Percentiles rank a stretch among this genome's conserved stretches.
Conservation (phyloP, 2,888 invertebrate genomes). For the Ichneumon xanthorius region DNA sequence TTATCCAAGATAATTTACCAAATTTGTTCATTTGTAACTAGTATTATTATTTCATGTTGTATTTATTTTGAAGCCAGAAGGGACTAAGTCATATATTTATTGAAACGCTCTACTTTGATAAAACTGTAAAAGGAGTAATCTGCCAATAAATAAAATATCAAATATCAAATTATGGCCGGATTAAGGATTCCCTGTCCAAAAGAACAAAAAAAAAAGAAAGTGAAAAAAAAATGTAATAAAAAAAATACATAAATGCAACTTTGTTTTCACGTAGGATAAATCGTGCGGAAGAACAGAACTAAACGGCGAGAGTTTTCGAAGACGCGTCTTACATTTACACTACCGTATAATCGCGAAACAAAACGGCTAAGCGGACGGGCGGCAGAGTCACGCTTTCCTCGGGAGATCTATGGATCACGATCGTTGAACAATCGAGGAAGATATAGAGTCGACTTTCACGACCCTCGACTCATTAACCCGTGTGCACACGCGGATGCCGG, state of each 20-base stretch:
- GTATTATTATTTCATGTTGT: no score
- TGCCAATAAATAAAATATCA: no score
- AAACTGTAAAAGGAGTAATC: no score
- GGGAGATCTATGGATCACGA: constrained; percentile 58
- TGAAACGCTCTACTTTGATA: no score
- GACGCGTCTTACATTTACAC: not conserved
- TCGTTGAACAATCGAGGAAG: constrained; percentile 43
- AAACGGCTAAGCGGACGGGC: not conserved
- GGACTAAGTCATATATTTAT: no score
- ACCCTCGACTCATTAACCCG: constrained; percentile 50
- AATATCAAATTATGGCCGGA: no score
- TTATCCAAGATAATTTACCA: no score
- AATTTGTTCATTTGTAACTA: no score
- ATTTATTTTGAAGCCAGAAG: no score
- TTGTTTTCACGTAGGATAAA: not conserved
- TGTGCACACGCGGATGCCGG: constrained; percentile 21
- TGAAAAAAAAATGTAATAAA: no score
- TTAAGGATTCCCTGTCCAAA: no score
- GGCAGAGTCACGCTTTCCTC: constrained; percentile 30
- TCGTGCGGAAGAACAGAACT: not conserved
- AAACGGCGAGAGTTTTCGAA: not conserved
- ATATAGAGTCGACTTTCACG: constrained; percentile 62
- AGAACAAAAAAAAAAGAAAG: not conserved
- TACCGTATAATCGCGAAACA: not conserved
- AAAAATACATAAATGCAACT: not conserved